A percentile compares a stretch with the other conserved stretches of the same genome.
phyloP scores from a whole-genome alignment of 2,888 invertebrate species.

The Rotaria socialis region DNA sequence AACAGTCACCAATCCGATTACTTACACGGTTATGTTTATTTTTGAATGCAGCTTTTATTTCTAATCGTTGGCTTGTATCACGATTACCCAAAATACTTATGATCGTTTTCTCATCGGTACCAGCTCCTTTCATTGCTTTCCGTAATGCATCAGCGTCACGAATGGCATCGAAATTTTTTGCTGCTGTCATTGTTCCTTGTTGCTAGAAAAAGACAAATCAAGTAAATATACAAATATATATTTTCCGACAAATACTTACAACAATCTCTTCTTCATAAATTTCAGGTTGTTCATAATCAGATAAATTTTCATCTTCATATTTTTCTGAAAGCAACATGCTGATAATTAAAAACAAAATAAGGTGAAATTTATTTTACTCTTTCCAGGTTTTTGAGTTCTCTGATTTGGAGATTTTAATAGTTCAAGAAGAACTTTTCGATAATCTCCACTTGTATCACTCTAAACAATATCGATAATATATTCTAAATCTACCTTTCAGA shows the following conservation, averaged over 20 bases:
- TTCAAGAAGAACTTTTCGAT: constrained; percentile 53
- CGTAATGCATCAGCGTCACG: constrained; percentile 57
- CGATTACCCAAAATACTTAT: constrained; percentile 57
- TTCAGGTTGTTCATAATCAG: not conserved
- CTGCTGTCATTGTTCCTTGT: constrained; percentile 58
- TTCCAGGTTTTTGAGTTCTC: not conserved
- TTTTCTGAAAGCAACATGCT: not conserved
- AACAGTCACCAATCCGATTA: not conserved
- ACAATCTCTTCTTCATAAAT: not conserved
- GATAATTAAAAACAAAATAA: too few relatives aligned
- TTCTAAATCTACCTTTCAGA: too few relatives aligned
- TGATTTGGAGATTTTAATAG: constrained; percentile 52
- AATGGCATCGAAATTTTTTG: constrained; percentile 57
- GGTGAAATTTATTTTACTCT: not conserved
- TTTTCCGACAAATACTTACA: not conserved
- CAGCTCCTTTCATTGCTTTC: constrained; percentile 59
- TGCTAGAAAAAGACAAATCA: constrained; percentile 50
- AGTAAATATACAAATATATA: too few relatives aligned
- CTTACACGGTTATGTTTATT: constrained; percentile 59
- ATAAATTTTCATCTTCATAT: not conserved
- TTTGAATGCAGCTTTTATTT: constrained; percentile 55
- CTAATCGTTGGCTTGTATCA: constrained; percentile 55
- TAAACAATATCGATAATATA: constrained; percentile 44
- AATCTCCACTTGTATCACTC: constrained; percentile 58
- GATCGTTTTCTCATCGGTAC: constrained; percentile 59